A percentile compares a stretch with the other conserved stretches of the same genome.
phyloP scores from a whole-genome alignment of 2,888 invertebrate species.

The Erebia aethiops region DNA sequence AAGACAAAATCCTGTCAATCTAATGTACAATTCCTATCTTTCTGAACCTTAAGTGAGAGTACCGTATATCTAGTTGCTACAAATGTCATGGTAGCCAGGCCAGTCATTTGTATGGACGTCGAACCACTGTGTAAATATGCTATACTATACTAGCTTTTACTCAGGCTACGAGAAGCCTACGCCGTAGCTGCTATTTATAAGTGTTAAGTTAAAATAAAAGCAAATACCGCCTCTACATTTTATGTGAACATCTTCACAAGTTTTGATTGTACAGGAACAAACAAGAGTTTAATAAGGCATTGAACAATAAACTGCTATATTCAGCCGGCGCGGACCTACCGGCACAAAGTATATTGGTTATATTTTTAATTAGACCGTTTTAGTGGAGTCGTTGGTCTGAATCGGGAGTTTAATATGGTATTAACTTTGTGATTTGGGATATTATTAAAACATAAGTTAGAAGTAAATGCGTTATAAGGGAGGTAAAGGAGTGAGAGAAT shows the following conservation, averaged over 20 bases:
- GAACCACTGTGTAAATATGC: too few relatives aligned
- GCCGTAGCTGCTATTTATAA: too few relatives aligned
- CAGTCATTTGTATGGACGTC: too few relatives aligned
- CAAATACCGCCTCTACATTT: constrained; percentile 9
- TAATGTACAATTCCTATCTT: too few relatives aligned
- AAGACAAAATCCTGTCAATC: too few relatives aligned
- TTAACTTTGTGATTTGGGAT: constrained; percentile 18
- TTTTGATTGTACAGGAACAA: constrained; percentile 28
- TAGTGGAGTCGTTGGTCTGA: constrained; percentile 20
- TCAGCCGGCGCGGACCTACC: constrained; percentile 19
- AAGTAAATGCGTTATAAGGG: not conserved
- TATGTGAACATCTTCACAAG: constrained; percentile 10
- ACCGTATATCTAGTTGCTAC: too few relatives aligned
- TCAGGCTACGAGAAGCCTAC: too few relatives aligned
- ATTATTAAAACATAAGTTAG: constrained; percentile 11
- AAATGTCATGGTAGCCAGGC: too few relatives aligned
- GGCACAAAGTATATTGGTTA: constrained; percentile 28
- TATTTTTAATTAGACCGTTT: constrained; percentile 39
- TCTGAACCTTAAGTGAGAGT: too few relatives aligned
- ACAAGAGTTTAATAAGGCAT: constrained; percentile 55
- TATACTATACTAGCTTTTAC: too few relatives aligned
- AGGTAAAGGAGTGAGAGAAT: not conserved
- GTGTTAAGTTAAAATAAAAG: not conserved
- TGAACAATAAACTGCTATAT: constrained; percentile 41
- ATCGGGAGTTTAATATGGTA: constrained; percentile 26